Evolutionary conservation across 2,113 vertebrate genomes (phyloP), one percentile per base, ranked within the genome.

Genomic region (Gymnarchus niloticus): DNA sequence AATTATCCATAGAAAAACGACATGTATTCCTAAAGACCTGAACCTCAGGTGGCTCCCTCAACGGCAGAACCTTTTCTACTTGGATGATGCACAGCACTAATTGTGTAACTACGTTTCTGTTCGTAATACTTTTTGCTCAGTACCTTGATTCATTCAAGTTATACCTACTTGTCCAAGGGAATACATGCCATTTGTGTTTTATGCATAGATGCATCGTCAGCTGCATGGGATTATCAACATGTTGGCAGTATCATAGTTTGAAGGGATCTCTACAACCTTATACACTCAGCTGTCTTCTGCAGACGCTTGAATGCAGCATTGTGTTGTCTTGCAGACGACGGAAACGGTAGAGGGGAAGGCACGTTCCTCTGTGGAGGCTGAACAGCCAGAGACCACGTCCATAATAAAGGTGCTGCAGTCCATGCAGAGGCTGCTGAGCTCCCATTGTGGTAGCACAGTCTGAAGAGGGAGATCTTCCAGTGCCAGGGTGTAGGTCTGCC

Each of bases 321-420:
- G 37, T 56, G 86, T 87, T 93, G 65, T 85, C 65, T 78, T 56
- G 33, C 76, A 85, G 84, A 25, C 73, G 51, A 25, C 84, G 46
- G 84, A 80, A 33, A 56, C 33, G 1, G 23, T 57, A 49, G 54
- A 44, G 41, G 37, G 2, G 52, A 56, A 19, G 51, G 37, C 56
- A 17, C 33, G 23, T 73, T 21, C 52, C 21, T 69, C 84, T 52
- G 48, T 28, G 48, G 61, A 85, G 51, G 54, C 69, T 2, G 33
- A 77, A 51, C 33, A 54, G 51, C 49, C 23, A 49, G 28, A 25
- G 37, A 28, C 37, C 69, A 78, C 51, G 1, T 33, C 80, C 25
- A 33, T 83, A 23, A 83, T 21, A 48, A 44, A 33, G 25, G 82
- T 23, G 82, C 82, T 46, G 54, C 33, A 69, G 61, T n/a, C n/a